Evolutionary conservation across 1,140 invertebrate genomes (phyloP).

Genomic region (Dendroctonus valens): DNA sequence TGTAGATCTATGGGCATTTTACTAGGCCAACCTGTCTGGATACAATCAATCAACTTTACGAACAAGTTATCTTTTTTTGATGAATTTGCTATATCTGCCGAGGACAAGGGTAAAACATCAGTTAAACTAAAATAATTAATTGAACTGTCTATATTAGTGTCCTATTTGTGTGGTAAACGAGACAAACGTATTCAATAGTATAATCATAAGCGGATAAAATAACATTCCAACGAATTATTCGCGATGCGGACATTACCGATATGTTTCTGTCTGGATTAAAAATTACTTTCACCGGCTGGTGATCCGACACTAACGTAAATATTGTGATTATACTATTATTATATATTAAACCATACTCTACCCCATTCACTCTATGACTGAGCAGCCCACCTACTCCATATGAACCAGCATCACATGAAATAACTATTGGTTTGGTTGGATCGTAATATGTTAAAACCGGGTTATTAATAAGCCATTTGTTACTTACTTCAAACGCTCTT

Average conservation of each 20-base stretch:
- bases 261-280: no score
- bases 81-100: conserved; percentile 1
- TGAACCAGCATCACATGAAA: conserved; percentile 45
- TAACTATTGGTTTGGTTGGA: conserved; percentile 35
- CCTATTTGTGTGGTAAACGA: no score
- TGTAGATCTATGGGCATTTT: conserved; percentile 3
- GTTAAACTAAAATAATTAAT: conserved; percentile 16
- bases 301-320: no score
- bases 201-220: no score
- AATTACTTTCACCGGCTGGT: no score
- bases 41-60: conserved; percentile 13
- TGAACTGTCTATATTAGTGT: conserved; percentile 6
- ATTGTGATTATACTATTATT: no score
- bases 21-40: conserved; percentile 19
- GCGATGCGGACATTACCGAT: no score
- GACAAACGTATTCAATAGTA: no score
- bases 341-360: no score
- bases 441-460: conserved; percentile 42
- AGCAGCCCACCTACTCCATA: conserved; percentile 49
- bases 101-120: conserved; percentile 4
- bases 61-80: conserved; percentile 23
- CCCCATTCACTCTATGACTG: conserved; percentile 38
- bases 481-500: conserved; percentile 42
- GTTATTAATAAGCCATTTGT: conserved; percentile 29
- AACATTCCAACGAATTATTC: no score